Percentiles rank a stretch among this genome's conserved stretches.
Evolutionary conservation across 2,888 invertebrate genomes (phyloP).

Genomic region (Chrysomela aeneicollis): DNA sequence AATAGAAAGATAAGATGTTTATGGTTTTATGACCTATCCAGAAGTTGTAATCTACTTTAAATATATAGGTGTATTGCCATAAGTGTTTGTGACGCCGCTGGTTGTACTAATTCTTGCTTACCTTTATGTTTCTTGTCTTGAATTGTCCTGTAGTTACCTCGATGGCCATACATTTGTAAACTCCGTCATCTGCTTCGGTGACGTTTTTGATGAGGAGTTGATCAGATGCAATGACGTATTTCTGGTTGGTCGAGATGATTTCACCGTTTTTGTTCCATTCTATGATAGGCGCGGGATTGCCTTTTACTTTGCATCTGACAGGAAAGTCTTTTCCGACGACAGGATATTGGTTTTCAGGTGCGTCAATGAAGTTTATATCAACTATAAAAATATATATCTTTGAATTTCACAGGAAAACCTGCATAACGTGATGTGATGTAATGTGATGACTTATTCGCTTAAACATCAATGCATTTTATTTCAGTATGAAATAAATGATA

Average conservation of each 20-base stretch:
- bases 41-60: too few relatives aligned
- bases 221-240: slow-evolving; percentile 77
- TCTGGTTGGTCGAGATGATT: slow-evolving; percentile 70
- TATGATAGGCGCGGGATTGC: slow-evolving; percentile 84
- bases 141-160: slow-evolving; percentile 84
- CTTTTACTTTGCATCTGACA: slow-evolving; percentile 84
- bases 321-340: slow-evolving; percentile 77
- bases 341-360: slow-evolving; percentile 83
- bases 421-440: too few relatives aligned
- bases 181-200: slow-evolving; percentile 83
- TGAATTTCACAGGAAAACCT: not conserved
- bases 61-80: too few relatives aligned
- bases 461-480: too few relatives aligned
- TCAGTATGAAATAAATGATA: too few relatives aligned
- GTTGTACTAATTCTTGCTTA: too few relatives aligned
- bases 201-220: slow-evolving; percentile 81
- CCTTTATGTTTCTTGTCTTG: slow-evolving; percentile 78
- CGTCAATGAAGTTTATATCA: slow-evolving; percentile 84
- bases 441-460: too few relatives aligned
- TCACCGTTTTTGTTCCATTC: slow-evolving; percentile 86
- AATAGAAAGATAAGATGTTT: too few relatives aligned
- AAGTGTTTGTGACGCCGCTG: too few relatives aligned
- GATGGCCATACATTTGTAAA: slow-evolving; percentile 87
- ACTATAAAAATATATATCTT: slow-evolving; percentile 64
- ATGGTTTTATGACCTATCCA: too few relatives aligned